Evolutionary conservation across 2,797 vertebrate species (phyloP), one percentile per base, ranked within the genome.

Genomic region (Myripristis murdjan): DNA sequence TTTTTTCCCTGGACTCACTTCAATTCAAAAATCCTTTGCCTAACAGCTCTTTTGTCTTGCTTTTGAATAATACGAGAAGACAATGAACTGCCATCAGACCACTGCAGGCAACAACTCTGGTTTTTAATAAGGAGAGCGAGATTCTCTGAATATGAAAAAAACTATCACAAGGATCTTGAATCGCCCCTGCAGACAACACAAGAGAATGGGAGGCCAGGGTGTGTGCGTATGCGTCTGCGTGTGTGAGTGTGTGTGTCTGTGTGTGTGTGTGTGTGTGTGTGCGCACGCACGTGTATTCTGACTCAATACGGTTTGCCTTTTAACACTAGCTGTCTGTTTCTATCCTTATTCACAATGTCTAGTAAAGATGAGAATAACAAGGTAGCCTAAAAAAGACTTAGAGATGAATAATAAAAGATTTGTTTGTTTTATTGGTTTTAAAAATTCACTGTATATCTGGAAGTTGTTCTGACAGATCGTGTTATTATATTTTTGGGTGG

Each of bases 241-340:
- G n/a, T n/a, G n/a, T n/a, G n/a, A n/a, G 60, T 37, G n/a, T n/a
- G n/a, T n/a, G 60, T 37, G 74, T n/a, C 44, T 26, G 58, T 26
- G 64, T 47, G 61, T 20, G 58, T 43, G 31, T 18, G 57, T 48
- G 61, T 15, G 70, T 35, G 63, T 35, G 87, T 47, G 57, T 43
- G 78, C 64, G 70, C 52, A 75, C 5, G 71, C 41, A 53, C 78
- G 84, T 85, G 73, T 93, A 88, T 93, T 94, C 93, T 91, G 88
- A 94, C 95, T 95, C 94, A 95, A 94, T 94, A 95, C 93, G 86
- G 95, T 97, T 97, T 97, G 96, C 97, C 97, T 98, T 95, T 98
- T 97, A 97, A 98, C 96, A 96, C 95, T 95, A 96, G 96, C 93
- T 96, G 95, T 97, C 96, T 96, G 93, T 97, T 97, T 96, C 83